Evolutionary conservation across 2,113 vertebrate genomes (phyloP).

Genomic region (Clarias magur): DNA sequence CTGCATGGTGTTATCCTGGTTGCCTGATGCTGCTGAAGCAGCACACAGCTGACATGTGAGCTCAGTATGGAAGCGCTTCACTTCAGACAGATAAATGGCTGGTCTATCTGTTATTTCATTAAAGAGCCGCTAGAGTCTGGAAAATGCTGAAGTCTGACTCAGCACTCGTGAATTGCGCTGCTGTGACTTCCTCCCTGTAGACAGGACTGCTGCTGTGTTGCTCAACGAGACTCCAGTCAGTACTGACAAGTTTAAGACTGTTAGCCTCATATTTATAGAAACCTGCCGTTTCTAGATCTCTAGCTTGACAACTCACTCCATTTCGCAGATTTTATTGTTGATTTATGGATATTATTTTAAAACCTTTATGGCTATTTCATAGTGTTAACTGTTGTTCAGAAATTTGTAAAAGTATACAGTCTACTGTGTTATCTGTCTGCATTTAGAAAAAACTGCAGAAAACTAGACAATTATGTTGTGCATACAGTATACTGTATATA

Average conservation of each 20-base stretch:
- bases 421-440: not conserved
- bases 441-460: not conserved
- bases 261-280: not conserved
- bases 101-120: constrained; percentile 61
- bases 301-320: not conserved
- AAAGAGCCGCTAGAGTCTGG: constrained; percentile 57
- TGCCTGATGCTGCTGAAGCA: constrained; percentile 65
- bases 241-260: not conserved
- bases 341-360: too few relatives aligned
- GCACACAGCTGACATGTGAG: constrained; percentile 50
- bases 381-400: not conserved
- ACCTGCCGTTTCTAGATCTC: not conserved
- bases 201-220: constrained; percentile 40
- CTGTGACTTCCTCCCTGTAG: constrained; percentile 51
- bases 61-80: constrained; percentile 53
- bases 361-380: not conserved
- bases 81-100: constrained; percentile 69
- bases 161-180: constrained; percentile 62
- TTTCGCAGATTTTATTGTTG: too few relatives aligned
- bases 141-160: constrained; percentile 66
- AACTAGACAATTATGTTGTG: not conserved
- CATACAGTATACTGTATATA: not conserved
- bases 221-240: not conserved
- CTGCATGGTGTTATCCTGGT: constrained; percentile 45
- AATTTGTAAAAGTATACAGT: not conserved